Evolutionary conservation across 2,113 vertebrate genomes (phyloP).

Genomic region (Nyctereutes procyonoides): DNA sequence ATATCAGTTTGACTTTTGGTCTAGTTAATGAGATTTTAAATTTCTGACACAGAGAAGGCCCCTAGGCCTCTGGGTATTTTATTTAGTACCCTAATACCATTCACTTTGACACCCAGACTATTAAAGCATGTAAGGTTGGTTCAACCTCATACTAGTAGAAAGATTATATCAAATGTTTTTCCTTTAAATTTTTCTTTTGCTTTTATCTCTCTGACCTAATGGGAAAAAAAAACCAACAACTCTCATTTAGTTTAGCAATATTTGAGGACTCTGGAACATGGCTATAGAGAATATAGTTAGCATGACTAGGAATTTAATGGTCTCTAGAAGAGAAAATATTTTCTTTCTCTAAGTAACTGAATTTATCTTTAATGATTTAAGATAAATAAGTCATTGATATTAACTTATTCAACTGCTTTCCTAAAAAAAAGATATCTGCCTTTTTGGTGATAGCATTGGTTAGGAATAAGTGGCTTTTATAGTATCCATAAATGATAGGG

Average conservation of each 20-base stretch:
- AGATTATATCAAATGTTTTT: constrained; percentile 25
- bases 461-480: constrained; percentile 12
- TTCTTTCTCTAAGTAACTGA: constrained; percentile 24
- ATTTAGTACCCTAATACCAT: background rate
- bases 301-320: background rate
- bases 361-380: constrained; percentile 52
- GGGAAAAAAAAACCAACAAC: background rate
- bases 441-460: constrained; percentile 18
- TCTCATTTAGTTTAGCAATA: background rate
- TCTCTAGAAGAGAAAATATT: constrained; percentile 58
- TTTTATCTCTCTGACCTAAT: constrained; percentile 26
- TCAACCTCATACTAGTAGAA: background rate
- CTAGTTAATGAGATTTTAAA: background rate
- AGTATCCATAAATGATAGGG: background rate
- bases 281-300: background rate
- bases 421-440: background rate
- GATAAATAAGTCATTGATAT: background rate
- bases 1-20: constrained; percentile 24
- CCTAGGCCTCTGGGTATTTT: background rate
- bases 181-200: background rate
- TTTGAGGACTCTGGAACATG: background rate
- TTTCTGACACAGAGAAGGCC: background rate
- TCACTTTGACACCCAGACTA: background rate
- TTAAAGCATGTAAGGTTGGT: background rate
- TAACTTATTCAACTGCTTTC: background rate